These are phyloP conservation scores for Bombus confusus DNA, from an alignment of 1,140 invertebrate genomes.

Conservation along the genomic window DNA sequence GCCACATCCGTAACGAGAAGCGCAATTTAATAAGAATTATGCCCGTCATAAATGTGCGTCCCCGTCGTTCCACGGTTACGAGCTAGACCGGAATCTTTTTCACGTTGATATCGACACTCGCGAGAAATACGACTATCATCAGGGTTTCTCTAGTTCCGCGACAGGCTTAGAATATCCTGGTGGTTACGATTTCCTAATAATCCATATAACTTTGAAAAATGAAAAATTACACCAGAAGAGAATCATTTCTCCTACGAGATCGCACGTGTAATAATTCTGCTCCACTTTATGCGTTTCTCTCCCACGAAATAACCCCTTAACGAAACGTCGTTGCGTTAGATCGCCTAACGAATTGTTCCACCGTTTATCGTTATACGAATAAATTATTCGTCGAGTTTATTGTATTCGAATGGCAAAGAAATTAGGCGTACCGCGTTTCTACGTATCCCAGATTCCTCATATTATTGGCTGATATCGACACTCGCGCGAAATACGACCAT, in stretches of 20 bases:
- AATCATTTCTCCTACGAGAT: background rate
- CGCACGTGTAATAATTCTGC: background rate
- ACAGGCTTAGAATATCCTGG: background rate
- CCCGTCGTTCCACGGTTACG: background rate
- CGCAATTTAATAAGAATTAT: slow-evolving; percentile 20
- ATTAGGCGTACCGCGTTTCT: no score
- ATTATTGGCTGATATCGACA: background rate
- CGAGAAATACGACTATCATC: background rate
- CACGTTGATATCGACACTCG: background rate
- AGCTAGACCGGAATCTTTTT: background rate
- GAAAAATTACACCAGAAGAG: background rate
- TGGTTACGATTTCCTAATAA: background rate
- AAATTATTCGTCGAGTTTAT: slow-evolving; percentile 27
- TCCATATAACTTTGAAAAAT: background rate
- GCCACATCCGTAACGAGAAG: slow-evolving; percentile 9
- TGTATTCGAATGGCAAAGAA: background rate
- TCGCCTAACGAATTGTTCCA: background rate
- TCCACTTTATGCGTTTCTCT: background rate
- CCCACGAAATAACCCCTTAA: background rate
- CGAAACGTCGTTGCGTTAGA: background rate
- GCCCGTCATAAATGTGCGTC: slow-evolving; percentile 20
- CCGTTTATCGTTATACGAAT: background rate
- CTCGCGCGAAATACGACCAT: background rate
- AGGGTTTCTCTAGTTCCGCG: background rate
- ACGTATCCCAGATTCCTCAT: background rate